These are phyloP conservation scores for Amia ocellicauda DNA, from an alignment of 2,113 vertebrate genomes.

Conservation along the genomic window DNA sequence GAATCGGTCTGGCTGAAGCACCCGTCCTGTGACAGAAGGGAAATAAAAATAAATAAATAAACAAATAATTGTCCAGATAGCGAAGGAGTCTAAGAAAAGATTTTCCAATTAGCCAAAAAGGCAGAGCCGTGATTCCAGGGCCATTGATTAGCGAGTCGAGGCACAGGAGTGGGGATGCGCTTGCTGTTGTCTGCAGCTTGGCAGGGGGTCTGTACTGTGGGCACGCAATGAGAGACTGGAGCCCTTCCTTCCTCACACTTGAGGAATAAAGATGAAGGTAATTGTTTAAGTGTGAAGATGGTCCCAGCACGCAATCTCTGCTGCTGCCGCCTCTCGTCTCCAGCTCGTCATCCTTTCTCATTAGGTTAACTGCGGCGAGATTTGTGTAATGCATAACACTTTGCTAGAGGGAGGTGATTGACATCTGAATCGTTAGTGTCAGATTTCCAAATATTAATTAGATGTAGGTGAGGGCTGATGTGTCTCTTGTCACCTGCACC, in stretches of 20 bases:
- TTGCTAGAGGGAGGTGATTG: conserved; percentile 43
- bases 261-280: conserved; percentile 31
- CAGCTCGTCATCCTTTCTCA: conserved; percentile 27
- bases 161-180: background rate
- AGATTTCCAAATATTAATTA: conserved; percentile 47
- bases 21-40: background rate
- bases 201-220: background rate
- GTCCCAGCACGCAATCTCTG: conserved; percentile 24
- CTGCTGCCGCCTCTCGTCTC: background rate
- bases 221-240: conserved; percentile 12
- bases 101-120: conserved; percentile 24
- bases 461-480: conserved; percentile 31
- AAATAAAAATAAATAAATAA: background rate
- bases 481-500: conserved; percentile 32
- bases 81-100: background rate
- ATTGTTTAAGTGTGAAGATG: conserved; percentile 13
- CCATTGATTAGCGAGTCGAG: conserved; percentile 24
- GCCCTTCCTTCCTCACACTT: conserved; percentile 30
- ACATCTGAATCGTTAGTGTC: conserved; percentile 45
- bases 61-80: background rate
- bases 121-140: conserved; percentile 12
- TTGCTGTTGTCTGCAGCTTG: background rate
- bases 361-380: conserved; percentile 45
- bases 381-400: conserved; percentile 41
- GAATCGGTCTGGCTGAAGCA: too few relatives aligned